phyloP scores from a whole-genome alignment of 2,113 vertebrate genomes.

The Rousettus leschenaultii region DNA sequence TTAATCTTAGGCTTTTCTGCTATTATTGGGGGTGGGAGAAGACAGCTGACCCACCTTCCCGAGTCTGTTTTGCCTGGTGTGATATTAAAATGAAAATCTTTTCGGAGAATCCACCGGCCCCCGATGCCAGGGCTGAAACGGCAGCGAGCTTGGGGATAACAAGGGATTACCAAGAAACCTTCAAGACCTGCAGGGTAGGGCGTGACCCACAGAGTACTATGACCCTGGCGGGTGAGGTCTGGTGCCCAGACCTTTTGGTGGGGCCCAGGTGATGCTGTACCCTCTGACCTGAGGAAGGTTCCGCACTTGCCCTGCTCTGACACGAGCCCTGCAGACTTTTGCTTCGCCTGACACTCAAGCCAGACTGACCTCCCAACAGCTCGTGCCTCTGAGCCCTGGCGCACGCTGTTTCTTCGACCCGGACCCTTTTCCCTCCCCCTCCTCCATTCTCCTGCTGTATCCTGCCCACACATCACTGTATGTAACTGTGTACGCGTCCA shows the following conservation, averaged over 20 bases:
- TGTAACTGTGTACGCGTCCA: rapidly evolving
- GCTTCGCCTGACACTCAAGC: neutral
- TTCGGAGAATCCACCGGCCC: neutral
- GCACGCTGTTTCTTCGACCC: neutral
- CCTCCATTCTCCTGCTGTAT: neutral
- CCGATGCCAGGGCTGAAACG: neutral
- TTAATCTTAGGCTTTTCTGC: neutral
- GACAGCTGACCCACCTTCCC: neutral
- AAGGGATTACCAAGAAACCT: neutral
- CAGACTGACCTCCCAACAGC: neutral
- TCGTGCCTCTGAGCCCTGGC: neutral
- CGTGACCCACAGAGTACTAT: rapidly evolving
- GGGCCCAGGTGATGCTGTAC: neutral
- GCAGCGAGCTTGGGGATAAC: neutral
- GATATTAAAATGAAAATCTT: neutral
- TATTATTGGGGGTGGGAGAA: rapidly evolving
- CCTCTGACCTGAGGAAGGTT: neutral
- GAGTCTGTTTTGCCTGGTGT: neutral
- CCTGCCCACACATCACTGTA: rapidly evolving
- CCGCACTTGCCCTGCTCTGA: neutral
- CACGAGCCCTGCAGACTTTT: neutral
- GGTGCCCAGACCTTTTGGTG: neutral
- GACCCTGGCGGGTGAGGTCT: neutral
- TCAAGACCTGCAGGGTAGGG: neutral
- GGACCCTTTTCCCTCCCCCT: neutral